phyloP scores from a whole-genome alignment of 2,888 invertebrate genomes.

The Chrysolina haemoptera region DNA sequence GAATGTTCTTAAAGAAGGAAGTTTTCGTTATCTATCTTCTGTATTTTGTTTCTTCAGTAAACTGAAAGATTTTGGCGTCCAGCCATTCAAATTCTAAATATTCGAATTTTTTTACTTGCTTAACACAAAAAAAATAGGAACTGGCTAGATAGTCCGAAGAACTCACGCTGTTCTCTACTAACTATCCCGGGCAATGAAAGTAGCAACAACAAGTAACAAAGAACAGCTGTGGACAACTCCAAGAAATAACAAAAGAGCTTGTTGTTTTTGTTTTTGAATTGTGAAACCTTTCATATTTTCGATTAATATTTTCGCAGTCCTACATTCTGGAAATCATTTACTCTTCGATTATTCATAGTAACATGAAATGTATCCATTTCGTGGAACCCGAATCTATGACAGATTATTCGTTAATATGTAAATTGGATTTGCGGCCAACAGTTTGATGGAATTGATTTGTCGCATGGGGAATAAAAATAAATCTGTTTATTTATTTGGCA shows the following conservation, averaged over 20 bases:
- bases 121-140: no score
- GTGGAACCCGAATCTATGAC: neutral
- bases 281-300: neutral
- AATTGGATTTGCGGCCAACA: neutral
- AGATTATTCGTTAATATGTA: constrained; percentile 4
- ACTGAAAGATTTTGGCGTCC: no score
- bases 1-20: no score
- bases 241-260: neutral
- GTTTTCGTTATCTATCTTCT: no score
- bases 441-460: neutral
- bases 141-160: no score
- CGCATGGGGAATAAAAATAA: neutral
- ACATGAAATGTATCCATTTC: neutral
- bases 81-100: no score
- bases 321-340: neutral
- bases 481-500: constrained; percentile 1
- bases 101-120: no score
- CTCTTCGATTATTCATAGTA: neutral
- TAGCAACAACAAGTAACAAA: no score
- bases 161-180: no score
- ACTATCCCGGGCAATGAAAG: no score
- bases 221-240: no score
- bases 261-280: neutral
- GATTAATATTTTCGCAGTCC: neutral
- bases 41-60: no score